Percentiles rank a stretch among this genome's conserved stretches.
These are phyloP conservation scores for Castor canadensis DNA, from an alignment of 2,113 vertebrate species.

Conservation along the genomic window DNA sequence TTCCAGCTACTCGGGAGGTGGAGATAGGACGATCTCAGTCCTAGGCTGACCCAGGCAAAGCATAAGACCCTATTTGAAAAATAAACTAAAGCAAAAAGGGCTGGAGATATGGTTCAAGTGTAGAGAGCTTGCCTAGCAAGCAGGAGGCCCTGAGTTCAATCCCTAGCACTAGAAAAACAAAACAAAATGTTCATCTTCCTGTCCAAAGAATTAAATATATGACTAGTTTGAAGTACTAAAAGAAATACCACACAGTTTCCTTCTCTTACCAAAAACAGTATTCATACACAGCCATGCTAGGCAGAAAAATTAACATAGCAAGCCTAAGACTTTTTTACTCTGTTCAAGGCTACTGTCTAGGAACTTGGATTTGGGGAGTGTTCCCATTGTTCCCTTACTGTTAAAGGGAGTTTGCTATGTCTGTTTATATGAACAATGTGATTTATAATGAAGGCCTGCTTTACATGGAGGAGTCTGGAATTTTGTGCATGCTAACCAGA, in stretches of 20 bases:
- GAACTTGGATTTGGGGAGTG: background rate
- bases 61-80: too few relatives aligned
- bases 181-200: background rate
- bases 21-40: too few relatives aligned
- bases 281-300: background rate
- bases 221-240: background rate
- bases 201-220: background rate
- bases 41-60: background rate
- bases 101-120: too few relatives aligned
- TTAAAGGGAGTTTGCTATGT: background rate
- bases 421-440: background rate
- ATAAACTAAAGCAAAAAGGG: too few relatives aligned
- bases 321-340: background rate
- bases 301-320: background rate
- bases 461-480: background rate
- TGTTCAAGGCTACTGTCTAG: background rate
- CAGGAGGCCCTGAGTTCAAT: too few relatives aligned
- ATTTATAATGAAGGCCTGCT: background rate
- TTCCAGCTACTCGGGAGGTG: too few relatives aligned
- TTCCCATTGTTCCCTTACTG: background rate
- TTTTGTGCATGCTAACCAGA: background rate
- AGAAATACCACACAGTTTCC: slow-evolving; percentile 15
- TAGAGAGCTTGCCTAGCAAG: too few relatives aligned
- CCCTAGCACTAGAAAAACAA: background rate
- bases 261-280: background rate